Percentiles rank a stretch among this genome's conserved stretches.
These are phyloP conservation scores for Platycnemis pennipes DNA, from an alignment of 2,888 invertebrate species.

Conservation along the genomic window DNA sequence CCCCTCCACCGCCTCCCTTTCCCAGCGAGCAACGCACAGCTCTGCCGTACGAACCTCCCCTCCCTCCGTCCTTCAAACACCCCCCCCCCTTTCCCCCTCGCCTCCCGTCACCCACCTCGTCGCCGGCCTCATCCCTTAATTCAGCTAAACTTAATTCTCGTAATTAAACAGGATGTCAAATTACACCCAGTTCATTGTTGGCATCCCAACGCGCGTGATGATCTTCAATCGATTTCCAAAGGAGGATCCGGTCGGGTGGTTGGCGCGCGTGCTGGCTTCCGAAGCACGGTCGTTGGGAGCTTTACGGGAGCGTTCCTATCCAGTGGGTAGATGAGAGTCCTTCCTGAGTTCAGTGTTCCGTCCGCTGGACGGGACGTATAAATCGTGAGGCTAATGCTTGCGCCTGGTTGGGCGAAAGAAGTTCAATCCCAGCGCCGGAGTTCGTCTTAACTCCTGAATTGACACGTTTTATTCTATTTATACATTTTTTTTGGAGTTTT, in stretches of 20 bases:
- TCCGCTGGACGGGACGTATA: too few relatives aligned
- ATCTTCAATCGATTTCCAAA: not conserved
- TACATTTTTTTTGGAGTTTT: too few relatives aligned
- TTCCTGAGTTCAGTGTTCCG: too few relatives aligned
- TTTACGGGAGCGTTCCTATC: too few relatives aligned
- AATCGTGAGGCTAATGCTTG: too few relatives aligned
- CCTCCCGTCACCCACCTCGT: not conserved
- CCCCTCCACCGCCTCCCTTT: not conserved
- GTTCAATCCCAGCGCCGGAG: too few relatives aligned
- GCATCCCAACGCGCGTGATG: not conserved
- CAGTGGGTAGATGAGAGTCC: too few relatives aligned
- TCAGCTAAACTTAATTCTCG: not conserved
- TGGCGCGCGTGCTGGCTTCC: not conserved
- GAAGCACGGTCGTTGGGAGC: not conserved
- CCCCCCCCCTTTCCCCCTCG: not conserved
- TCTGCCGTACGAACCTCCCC: constrained; percentile 22
- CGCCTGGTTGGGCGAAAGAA: too few relatives aligned
- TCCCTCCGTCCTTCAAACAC: not conserved
- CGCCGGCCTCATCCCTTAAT: not conserved
- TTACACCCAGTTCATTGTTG: not conserved
- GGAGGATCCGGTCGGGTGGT: not conserved
- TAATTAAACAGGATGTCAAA: not conserved
- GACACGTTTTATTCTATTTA: too few relatives aligned
- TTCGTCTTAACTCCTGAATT: too few relatives aligned
- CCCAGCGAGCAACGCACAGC: constrained; percentile 21